Evolutionary conservation across 1,140 invertebrate genomes (phyloP), one percentile per base, ranked within the genome.

Genomic region (Myzus persicae): DNA sequence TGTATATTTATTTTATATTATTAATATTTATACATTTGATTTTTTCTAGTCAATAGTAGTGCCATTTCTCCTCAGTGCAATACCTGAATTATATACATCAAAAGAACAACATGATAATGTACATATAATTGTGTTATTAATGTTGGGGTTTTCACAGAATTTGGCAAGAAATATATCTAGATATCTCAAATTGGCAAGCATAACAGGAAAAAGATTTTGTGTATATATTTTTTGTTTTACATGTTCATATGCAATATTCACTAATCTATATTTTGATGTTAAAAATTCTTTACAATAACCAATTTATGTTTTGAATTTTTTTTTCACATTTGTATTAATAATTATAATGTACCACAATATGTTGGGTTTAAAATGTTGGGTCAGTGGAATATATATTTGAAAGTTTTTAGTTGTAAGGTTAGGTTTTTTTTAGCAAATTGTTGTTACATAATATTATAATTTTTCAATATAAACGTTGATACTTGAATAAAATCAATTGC

Each of bases 161-260:
- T 24, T 54, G 24, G 81, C 91, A 48, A 82, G 54, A 93, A 38
- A 40, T 5, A 51, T 93, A 51, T 93, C 91, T 9, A 84, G 46
- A 14, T 51, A 38, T 84, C 6, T 54, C 14, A 93, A 54, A 54
- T 51, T 93, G 26, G n/a, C 81, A 40, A 51, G 44, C 7, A 7
- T 85, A 51, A 42, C 44, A n/a, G 91, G 76, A 54, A 93, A 85
- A 93, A 36, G 46, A 38, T 93, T 93, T 93, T 84, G 91, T 84
- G n/a, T 93, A 22, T 93, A 93, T 84, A 54, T 93, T 11, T 93
- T 93, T 93, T 93, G 42, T 11, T 93, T 93, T 54, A 85, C 38
- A 54, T 84, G 76, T 93, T 93, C 91, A 36, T 93, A 93, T 84
- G 81, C 36, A 82, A 40, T 85, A 18, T 67, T 67, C 18, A 67